A percentile compares a stretch with the other conserved stretches of the same genome.
phyloP scores from a whole-genome alignment of 2,113 vertebrate species.

The Menidia beryllina region DNA sequence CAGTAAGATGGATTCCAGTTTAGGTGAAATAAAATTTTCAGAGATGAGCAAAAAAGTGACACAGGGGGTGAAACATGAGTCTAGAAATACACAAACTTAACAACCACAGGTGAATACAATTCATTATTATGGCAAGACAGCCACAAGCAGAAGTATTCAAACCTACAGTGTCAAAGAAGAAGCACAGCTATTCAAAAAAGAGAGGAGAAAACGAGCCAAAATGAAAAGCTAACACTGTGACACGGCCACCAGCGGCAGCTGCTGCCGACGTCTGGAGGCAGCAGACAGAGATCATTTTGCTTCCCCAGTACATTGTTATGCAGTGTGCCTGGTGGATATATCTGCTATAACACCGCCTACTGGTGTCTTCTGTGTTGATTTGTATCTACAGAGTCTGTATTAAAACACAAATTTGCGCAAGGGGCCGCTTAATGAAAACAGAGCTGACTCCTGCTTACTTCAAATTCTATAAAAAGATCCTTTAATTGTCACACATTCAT shows the following conservation, averaged over 20 bases:
- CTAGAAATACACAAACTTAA: no score
- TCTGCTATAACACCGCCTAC: background rate
- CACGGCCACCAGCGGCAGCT: background rate
- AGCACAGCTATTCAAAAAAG: background rate
- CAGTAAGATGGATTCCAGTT: no score
- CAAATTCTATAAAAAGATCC: background rate
- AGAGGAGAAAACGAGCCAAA: background rate
- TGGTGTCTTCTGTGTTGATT: background rate
- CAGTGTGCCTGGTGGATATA: background rate
- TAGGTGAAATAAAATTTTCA: no score
- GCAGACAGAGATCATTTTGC: background rate
- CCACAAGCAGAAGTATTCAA: background rate
- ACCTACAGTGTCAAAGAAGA: background rate
- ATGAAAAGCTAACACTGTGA: background rate
- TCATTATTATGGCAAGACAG: no score
- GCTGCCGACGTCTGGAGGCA: background rate
- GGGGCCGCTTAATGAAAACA: background rate
- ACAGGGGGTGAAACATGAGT: no score
- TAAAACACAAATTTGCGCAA: background rate
- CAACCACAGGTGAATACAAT: no score
- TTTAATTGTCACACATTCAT: slow-evolving; percentile 5
- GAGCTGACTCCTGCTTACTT: background rate
- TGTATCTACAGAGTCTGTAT: background rate
- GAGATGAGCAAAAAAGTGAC: no score
- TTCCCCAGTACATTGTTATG: background rate